Evolutionary conservation across 2,113 vertebrate species (phyloP), one percentile per base, ranked within the genome.

Genomic region (Anhinga anhinga): DNA sequence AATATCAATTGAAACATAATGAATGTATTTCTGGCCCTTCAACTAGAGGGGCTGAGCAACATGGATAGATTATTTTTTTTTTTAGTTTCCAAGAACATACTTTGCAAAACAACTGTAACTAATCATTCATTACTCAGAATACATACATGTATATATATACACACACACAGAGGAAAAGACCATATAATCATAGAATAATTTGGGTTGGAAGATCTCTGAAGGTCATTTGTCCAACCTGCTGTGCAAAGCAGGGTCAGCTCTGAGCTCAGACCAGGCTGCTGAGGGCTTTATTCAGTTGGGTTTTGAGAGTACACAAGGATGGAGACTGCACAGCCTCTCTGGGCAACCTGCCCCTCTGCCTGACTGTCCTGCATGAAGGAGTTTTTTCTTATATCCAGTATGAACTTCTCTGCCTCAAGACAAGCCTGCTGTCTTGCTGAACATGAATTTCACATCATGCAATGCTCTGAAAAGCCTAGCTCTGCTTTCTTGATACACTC

Each of bases 1-100:
- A 95, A 91, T 88, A 91, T 40, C 82, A 85, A 67, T 65, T 92
- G 77, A 91, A 97, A 91, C 40, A 74, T 84, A 92, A 88, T 62
- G 3, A 93, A 67, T 53, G 4, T 82, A 91, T 94, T 95, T 88
- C 80, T 95, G 77, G 92, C 44, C 84, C 61, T 95, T 94, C 69
- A 95, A 8, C 73, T 38, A 27, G 32, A 93, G 11, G 15, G 55
- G 49, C 61, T 88, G 42, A 94, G 59, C 70, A 87, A 82, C 38
- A 55, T 0, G 3, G 72, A 59, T 2, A 49, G 32, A 45, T 76
- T 49, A 2, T 19, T 30, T 27, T 9, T 82, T 49, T 82, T 70
- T 77, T 78, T 47, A 44, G 55, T 80, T n/a, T 56, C 13, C 27
- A 79, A 65, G 56, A 92, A 78, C 9, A 67, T 34, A 40, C n/a